A percentile compares a stretch with the other conserved stretches of the same genome.
Conservation (phyloP, 2,888 invertebrate genomes). For the Timema cristinae region DNA sequence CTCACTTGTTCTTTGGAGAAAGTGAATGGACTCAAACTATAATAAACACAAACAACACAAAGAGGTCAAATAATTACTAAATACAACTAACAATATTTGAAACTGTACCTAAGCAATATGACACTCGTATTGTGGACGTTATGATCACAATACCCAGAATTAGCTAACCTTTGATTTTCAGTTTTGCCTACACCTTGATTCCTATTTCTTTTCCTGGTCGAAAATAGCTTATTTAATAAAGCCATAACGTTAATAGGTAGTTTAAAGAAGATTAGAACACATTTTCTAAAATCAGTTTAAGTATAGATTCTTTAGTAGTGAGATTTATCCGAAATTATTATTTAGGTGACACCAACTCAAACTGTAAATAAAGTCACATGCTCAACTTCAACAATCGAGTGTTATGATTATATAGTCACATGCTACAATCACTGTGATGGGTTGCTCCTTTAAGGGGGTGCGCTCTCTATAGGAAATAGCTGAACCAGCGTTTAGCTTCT, state of each 20-base stretch:
- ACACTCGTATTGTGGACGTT: neutral
- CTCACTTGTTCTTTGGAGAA: conserved; percentile 63
- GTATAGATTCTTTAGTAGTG: too few relatives aligned
- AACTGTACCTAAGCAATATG: neutral
- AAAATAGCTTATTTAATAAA: conserved; percentile 69
- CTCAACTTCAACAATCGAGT: conserved; percentile 29
- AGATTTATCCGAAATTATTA: too few relatives aligned
- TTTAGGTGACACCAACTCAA: neutral
- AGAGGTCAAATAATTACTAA: too few relatives aligned
- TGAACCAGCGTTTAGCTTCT: too few relatives aligned
- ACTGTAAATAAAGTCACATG: conserved; percentile 32
- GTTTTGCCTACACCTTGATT: conserved; percentile 28
- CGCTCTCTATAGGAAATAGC: too few relatives aligned
- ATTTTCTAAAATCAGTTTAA: too few relatives aligned
- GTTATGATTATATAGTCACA: conserved; percentile 32
- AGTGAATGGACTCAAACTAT: conserved; percentile 57
- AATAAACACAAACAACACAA: neutral
- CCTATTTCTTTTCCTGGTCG: conserved; percentile 55
- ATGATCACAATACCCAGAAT: neutral
- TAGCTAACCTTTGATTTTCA: conserved; percentile 29
- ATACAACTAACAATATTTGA: neutral
- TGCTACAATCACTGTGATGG: conserved; percentile 1
- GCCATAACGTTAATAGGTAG: conserved; percentile 51
- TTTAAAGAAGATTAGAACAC: too few relatives aligned
- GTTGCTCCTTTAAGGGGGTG: too few relatives aligned